Evolutionary conservation across 2,797 vertebrate genomes (phyloP).

Genomic region (Melanotaenia boesemani): DNA sequence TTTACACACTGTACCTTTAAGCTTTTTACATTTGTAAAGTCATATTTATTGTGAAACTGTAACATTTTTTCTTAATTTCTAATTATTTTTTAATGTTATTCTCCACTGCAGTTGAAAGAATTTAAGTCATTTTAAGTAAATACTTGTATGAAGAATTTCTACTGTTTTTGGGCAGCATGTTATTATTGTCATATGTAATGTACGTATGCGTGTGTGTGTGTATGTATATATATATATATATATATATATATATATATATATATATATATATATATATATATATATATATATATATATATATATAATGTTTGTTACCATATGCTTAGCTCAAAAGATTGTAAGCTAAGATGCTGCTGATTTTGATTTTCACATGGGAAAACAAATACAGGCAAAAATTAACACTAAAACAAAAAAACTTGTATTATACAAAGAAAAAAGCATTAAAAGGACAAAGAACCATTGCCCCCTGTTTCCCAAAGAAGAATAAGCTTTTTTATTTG

Average conservation of each 20-base stretch:
- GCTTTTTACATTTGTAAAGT: conserved; percentile 7
- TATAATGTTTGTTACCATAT: too few species aligned
- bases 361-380: conserved; percentile 6
- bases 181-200: too few species aligned
- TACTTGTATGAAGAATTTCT: conserved; percentile 29
- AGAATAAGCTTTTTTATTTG: conserved; percentile 13
- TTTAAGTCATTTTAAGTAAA: conserved; percentile 19
- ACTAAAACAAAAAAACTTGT: neutral
- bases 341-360: neutral
- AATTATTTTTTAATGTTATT: neutral
- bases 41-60: conserved; percentile 8
- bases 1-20: neutral
- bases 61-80: conserved; percentile 6
- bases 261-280: too few species aligned
- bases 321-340: neutral
- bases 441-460: neutral
- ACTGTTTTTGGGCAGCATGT: too few species aligned
- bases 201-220: too few species aligned
- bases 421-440: neutral
- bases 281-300: too few species aligned
- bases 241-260: too few species aligned
- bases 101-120: conserved; percentile 2
- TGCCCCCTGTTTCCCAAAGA: neutral
- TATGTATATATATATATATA: too few species aligned
- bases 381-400: neutral